Conservation (phyloP, 2,113 vertebrate genomes). For the Rhynchopsitta pachyrhyncha region DNA sequence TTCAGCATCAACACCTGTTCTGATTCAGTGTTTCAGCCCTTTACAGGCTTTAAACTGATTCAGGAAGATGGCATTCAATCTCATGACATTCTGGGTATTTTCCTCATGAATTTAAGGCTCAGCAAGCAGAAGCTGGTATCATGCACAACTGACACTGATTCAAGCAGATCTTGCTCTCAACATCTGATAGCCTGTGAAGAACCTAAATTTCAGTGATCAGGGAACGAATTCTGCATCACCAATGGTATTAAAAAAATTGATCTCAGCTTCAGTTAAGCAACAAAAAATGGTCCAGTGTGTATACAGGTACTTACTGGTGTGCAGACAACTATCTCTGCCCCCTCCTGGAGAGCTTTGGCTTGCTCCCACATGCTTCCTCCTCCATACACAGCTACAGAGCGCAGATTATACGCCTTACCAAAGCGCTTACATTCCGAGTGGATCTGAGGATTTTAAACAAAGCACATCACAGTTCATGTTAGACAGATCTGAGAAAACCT, state of each 20-base stretch:
- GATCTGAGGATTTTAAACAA: slow-evolving; percentile 76
- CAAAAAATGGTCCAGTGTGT: not conserved
- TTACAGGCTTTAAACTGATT: not conserved
- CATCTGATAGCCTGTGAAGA: not conserved
- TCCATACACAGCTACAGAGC: slow-evolving; percentile 95
- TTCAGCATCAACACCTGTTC: not conserved
- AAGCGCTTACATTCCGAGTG: slow-evolving; percentile 97
- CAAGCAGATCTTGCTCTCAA: not conserved
- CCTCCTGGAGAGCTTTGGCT: slow-evolving; percentile 96
- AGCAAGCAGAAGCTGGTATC: not conserved
- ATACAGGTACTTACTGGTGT: slow-evolving; percentile 87
- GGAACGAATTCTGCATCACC: not conserved
- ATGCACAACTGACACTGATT: not conserved
- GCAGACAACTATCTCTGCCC: slow-evolving; percentile 98
- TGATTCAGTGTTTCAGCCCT: not conserved
- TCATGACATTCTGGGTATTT: not conserved
- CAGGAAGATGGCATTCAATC: not conserved
- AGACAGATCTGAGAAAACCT: not conserved
- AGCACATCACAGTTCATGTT: not conserved
- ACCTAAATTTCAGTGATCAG: not conserved
- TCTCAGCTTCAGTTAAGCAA: not conserved
- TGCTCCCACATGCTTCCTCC: slow-evolving; percentile 99
- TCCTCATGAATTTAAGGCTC: not conserved
- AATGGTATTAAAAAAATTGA: not conserved
- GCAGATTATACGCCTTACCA: slow-evolving; percentile 95